A percentile compares a stretch with the other conserved stretches of the same genome.
Conservation (phyloP, 2,113 vertebrate species). For the Cyrtonyx montezumae region DNA sequence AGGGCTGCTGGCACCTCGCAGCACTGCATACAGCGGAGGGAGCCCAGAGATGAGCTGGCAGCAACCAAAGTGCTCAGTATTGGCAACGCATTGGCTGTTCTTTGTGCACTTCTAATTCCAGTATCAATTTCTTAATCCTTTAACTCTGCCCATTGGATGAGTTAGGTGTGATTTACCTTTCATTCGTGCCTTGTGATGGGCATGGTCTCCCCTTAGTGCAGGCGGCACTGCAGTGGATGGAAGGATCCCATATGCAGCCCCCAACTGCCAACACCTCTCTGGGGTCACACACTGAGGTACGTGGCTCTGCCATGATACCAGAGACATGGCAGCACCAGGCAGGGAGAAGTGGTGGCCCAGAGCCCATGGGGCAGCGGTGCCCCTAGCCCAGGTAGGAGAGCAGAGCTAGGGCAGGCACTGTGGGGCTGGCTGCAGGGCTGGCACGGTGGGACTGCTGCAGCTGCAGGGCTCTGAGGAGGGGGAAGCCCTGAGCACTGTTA, state of each 20-base stretch:
- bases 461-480: constrained; percentile 27
- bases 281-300: fast-evolving
- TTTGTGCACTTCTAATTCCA: not conserved
- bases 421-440: no score
- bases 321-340: not conserved
- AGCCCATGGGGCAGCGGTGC: not conserved
- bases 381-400: not conserved
- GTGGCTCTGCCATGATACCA: fast-evolving
- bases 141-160: not conserved
- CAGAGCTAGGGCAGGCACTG: not conserved
- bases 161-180: not conserved
- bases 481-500: constrained; percentile 52
- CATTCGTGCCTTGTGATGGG: fast-evolving
- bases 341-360: no score
- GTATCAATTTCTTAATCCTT: not conserved
- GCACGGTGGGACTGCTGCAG: not conserved
- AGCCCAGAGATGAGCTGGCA: not conserved
- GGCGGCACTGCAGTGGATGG: fast-evolving
- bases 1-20: not conserved
- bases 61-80: fast-evolving
- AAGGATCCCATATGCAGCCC: not conserved
- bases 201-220: fast-evolving
- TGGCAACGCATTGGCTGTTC: not conserved
- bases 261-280: fast-evolving
- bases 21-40: fast-evolving